These are phyloP conservation scores for Tribolium freemani DNA, from an alignment of 2,888 invertebrate species.

Conservation along the genomic window DNA sequence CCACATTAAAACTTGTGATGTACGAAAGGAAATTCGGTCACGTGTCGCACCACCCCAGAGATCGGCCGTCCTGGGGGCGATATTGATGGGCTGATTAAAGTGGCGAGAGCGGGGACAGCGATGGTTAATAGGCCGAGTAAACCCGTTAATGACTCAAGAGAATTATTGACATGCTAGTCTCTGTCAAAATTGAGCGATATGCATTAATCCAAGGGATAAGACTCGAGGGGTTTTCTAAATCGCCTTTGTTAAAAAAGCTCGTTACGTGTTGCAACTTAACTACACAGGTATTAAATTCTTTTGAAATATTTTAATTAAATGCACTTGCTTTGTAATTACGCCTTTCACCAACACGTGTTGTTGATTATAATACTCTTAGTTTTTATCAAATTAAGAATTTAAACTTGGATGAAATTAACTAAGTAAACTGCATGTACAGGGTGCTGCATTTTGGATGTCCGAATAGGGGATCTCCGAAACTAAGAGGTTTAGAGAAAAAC, in stretches of 20 bases:
- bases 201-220: too few species aligned
- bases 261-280: not conserved
- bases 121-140: constrained; percentile 29
- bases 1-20: constrained; percentile 32
- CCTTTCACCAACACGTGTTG: not conserved
- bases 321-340: not conserved
- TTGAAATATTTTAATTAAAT: not conserved
- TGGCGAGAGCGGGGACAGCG: constrained; percentile 16
- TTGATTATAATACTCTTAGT: not conserved
- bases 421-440: too few species aligned
- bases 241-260: not conserved
- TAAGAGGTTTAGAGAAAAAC: too few species aligned
- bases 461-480: too few species aligned
- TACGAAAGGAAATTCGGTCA: constrained; percentile 21
- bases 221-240: too few species aligned
- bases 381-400: not conserved
- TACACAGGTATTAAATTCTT: not conserved
- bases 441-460: too few species aligned
- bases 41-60: constrained; percentile 4
- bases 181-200: constrained; percentile 7
- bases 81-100: constrained; percentile 25
- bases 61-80: constrained; percentile 6
- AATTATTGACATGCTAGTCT: constrained; percentile 20
- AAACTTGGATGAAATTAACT: not conserved
- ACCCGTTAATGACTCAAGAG: constrained; percentile 27